phyloP scores from a whole-genome alignment of 2,888 invertebrate species.

The Idaea straminata region DNA sequence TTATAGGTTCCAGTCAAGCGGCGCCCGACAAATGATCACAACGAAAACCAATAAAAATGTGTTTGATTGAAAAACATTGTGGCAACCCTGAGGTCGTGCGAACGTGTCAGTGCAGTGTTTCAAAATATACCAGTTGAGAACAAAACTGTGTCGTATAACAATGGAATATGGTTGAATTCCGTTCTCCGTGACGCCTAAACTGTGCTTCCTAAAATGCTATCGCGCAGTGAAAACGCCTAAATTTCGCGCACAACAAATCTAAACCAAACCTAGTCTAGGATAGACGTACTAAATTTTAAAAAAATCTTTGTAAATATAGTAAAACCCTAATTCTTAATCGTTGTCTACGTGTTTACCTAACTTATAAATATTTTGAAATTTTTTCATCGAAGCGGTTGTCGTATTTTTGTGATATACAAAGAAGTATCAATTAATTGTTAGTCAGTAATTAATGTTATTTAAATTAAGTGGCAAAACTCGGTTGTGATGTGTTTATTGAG shows the following conservation, averaged over 20 bases:
- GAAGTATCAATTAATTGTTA: constrained; percentile 38
- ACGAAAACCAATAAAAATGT: constrained; percentile 67
- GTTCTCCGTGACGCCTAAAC: constrained; percentile 48
- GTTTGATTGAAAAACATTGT: constrained; percentile 64
- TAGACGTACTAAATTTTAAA: constrained; percentile 24
- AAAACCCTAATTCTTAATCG: constrained; percentile 44
- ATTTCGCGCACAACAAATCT: constrained; percentile 28
- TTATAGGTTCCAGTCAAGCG: constrained; percentile 58
- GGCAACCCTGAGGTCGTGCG: constrained; percentile 59
- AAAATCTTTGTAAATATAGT: constrained; percentile 50
- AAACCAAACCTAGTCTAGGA: constrained; percentile 28
- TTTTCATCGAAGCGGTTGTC: constrained; percentile 80
- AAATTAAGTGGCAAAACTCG: constrained; percentile 75
- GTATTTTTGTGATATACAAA: constrained; percentile 76
- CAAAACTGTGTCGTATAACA: constrained; percentile 59
- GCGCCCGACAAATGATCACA: constrained; percentile 53
- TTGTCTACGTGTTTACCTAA: constrained; percentile 64
- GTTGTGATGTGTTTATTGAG: constrained; percentile 78
- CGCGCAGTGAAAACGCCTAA: constrained; percentile 54
- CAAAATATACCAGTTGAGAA: constrained; percentile 68
- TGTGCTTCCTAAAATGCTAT: constrained; percentile 67
- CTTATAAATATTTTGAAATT: constrained; percentile 57
- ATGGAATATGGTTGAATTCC: constrained; percentile 78
- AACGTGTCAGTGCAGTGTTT: constrained; percentile 65
- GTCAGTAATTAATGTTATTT: constrained; percentile 35